Conservation (phyloP, 2,797 vertebrate species). For the Intellagama lesueurii region DNA sequence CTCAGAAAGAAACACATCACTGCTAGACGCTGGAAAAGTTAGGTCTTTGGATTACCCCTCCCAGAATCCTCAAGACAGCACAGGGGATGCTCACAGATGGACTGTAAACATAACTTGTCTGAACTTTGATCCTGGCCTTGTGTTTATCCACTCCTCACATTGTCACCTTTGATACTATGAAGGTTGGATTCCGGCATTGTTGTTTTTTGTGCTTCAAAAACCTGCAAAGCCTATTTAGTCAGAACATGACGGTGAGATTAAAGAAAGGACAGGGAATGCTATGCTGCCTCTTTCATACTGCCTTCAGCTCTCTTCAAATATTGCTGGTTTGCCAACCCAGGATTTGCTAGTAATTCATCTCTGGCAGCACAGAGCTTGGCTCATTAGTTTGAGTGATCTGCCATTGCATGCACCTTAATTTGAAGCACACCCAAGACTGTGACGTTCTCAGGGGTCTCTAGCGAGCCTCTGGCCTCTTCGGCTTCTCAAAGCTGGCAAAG, state of each 20-base stretch:
- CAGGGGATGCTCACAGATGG: too few species aligned
- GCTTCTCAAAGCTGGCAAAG: neutral
- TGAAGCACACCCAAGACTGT: neutral
- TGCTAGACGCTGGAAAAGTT: neutral
- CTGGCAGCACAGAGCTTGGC: neutral
- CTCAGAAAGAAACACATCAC: neutral
- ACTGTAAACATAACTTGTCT: too few species aligned
- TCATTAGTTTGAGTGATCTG: neutral
- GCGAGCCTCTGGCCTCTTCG: neutral
- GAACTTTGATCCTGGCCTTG: neutral
- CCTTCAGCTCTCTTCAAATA: neutral
- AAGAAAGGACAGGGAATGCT: neutral
- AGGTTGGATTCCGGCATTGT: neutral
- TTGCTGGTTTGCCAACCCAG: neutral
- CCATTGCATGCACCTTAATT: neutral
- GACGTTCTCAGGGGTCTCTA: neutral
- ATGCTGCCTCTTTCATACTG: neutral
- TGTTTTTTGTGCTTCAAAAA: neutral
- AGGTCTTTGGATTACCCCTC: too few species aligned
- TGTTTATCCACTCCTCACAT: neutral
- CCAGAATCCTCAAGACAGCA: too few species aligned
- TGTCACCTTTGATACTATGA: neutral
- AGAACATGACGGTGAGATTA: neutral
- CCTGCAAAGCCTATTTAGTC: neutral
- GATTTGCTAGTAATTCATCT: neutral